Conservation (phyloP, 2,888 invertebrate genomes). For the Pyrochroa serraticornis region DNA sequence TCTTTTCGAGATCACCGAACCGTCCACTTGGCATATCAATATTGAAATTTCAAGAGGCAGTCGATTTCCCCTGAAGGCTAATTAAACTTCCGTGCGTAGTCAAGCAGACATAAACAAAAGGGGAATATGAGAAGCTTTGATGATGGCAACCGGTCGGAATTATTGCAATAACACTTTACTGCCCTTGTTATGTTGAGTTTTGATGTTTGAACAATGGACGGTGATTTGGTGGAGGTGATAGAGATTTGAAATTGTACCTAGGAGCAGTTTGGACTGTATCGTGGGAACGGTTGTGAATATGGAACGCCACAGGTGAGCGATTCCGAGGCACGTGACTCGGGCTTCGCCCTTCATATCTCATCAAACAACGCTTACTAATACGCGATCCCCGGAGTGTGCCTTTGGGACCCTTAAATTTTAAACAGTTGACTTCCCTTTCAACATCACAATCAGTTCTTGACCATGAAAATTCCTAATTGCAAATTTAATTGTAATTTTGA, state of each 20-base stretch:
- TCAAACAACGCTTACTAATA: constrained; percentile 30
- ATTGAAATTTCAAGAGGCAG: constrained; percentile 54
- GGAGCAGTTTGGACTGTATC: constrained; percentile 14
- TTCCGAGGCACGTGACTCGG: constrained; percentile 24
- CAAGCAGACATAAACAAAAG: constrained; percentile 4
- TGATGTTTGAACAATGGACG: background rate
- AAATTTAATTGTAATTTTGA: constrained; percentile 4
- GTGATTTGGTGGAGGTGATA: background rate
- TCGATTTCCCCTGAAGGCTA: constrained; percentile 24
- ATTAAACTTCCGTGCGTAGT: constrained; percentile 22
- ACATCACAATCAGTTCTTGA: constrained; percentile 7
- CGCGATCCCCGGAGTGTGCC: constrained; percentile 23
- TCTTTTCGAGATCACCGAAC: constrained; percentile 47
- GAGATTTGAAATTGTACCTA: constrained; percentile 3
- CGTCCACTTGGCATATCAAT: constrained; percentile 50
- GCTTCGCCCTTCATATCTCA: constrained; percentile 29
- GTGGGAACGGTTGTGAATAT: constrained; percentile 21
- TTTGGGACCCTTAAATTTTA: constrained; percentile 19
- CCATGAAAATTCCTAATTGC: constrained; percentile 7
- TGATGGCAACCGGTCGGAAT: too few relatives aligned
- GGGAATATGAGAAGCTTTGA: background rate
- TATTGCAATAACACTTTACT: too few relatives aligned
- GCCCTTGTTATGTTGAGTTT: background rate
- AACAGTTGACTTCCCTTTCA: constrained; percentile 28
- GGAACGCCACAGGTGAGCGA: constrained; percentile 30